Base-by-base conservation (phyloP, 2,888 invertebrate genomes). In the Petrolisthes manimaculis region DNA sequence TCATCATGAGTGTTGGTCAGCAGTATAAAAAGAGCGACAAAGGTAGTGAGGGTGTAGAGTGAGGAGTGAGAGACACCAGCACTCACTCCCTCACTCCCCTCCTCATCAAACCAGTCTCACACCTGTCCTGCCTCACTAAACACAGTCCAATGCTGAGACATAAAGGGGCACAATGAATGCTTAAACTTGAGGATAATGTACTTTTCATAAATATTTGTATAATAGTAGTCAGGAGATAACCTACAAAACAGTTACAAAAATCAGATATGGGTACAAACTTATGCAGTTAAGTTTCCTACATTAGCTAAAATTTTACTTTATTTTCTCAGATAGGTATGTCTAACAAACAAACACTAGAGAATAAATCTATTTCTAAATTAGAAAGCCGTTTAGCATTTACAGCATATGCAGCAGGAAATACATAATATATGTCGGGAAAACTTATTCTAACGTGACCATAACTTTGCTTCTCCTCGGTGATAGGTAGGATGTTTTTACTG, bases 311-410 rank as follows among this genome's bases (percentile, higher is more conserved):
- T 69, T 74, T 24, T 75, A 75, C 51, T 85, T 84, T 69, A 80
- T 56, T 86, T 83, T 82, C 74, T 71, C 79, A 51, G 79, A 78
- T 67, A 81, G 84, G 75, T 74, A 81, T 54, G 69, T 75, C 88
- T 88, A 88, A 84, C 75, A 88, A 88, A 88, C 84, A 84, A 88
- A 88, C 81, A 80, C 88, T 88, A 88, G 80, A 88, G 84, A 88
- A 88, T 84, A 74, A 88, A 88, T 84, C 87, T 84, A 87, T 84
- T 84, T 74, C 88, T 88, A 88, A 88, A 88, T 81, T 74, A 88
- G 79, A 88, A 88, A 88, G 88, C 88, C 74, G 84, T 84, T 88
- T 81, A 88, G 88, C 88, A 88, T 88, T 84, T 88, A 88, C 88
- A 88, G 88, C 88, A 56, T 88, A 88, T 78, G 81, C 82, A 74